Evolutionary conservation across 1,140 invertebrate species (phyloP).

Genomic region (Brachionus asplanchnoidis): DNA sequence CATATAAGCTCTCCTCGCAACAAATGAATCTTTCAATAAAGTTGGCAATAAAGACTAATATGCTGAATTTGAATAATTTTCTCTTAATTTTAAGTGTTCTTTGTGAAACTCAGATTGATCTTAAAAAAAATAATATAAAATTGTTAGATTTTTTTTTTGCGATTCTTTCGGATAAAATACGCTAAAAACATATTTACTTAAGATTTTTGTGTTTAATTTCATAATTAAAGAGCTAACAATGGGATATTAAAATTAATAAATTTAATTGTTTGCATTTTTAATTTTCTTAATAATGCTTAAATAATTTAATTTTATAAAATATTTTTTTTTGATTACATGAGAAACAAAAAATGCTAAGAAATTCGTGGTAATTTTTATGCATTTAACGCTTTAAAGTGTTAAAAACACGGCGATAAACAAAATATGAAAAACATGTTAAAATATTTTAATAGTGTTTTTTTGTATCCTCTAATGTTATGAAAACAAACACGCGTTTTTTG

Average conservation of each 20-base stretch:
- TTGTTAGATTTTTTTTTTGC: too few relatives aligned
- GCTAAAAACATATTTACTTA: background rate
- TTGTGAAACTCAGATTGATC: background rate
- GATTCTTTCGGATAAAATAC: background rate
- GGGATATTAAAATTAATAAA: background rate
- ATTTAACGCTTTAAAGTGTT: background rate
- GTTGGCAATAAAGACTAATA: background rate
- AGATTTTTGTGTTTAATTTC: background rate
- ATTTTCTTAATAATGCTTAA: background rate
- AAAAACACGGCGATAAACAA: background rate
- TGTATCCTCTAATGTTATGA: background rate
- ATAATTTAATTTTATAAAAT: too few relatives aligned
- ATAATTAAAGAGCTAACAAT: background rate
- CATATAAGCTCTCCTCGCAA: background rate
- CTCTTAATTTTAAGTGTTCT: background rate
- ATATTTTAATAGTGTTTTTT: background rate
- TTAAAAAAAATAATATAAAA: too few relatives aligned
- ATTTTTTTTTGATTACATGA: background rate
- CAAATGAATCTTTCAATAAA: background rate
- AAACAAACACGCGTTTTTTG: background rate
- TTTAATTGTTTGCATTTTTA: background rate
- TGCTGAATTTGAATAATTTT: background rate
- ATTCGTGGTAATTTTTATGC: background rate
- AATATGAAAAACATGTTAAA: background rate
- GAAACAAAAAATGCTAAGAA: background rate